Conservation (phyloP, 2,888 invertebrate species). For the Eupithecia pulchellata region DNA sequence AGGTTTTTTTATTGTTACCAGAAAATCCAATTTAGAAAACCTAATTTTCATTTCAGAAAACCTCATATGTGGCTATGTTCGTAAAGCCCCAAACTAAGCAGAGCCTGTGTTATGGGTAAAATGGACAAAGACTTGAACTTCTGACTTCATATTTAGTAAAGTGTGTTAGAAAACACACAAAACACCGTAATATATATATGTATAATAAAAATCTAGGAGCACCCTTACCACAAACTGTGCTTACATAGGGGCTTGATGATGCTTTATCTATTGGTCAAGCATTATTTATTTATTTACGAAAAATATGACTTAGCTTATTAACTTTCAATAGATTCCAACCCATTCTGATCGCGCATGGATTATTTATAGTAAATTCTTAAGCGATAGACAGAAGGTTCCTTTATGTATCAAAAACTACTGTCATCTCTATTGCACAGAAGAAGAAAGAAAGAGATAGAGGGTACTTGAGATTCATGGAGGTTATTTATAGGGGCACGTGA, state of each 20-base stretch:
- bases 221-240: background rate
- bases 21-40: background rate
- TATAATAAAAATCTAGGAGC: too few relatives aligned
- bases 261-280: background rate
- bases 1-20: background rate
- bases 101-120: too few relatives aligned
- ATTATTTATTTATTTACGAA: background rate
- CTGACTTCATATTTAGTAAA: too few relatives aligned
- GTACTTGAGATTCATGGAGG: conserved; percentile 34
- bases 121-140: too few relatives aligned
- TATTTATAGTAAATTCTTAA: background rate
- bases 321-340: background rate
- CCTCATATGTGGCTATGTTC: too few relatives aligned
- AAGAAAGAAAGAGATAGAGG: conserved; percentile 16
- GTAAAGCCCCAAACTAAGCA: too few relatives aligned
- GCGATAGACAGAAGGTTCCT: conserved; percentile 3
- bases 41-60: too few relatives aligned
- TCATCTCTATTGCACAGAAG: conserved; percentile 14
- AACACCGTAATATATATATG: too few relatives aligned
- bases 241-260: background rate
- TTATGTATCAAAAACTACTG: background rate
- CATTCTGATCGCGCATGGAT: background rate
- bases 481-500: conserved; percentile 43
- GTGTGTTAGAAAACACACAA: too few relatives aligned
- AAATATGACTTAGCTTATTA: background rate